These are phyloP conservation scores for Lampris incognitus DNA, from an alignment of 2,113 vertebrate species.

Conservation along the genomic window DNA sequence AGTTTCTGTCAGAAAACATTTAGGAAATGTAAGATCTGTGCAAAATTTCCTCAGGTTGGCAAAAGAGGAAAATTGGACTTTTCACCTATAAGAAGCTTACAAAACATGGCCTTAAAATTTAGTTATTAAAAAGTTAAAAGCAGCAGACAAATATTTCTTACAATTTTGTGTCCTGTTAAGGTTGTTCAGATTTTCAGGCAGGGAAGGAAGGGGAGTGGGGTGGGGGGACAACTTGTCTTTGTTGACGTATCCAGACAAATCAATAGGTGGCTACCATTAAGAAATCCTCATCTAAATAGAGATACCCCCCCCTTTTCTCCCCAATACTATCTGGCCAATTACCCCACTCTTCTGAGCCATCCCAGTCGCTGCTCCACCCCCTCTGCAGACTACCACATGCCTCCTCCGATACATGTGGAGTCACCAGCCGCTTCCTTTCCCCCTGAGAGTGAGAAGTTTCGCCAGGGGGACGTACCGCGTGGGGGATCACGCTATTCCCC, in stretches of 20 bases:
- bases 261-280: background rate
- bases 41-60: slow-evolving; percentile 3
- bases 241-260: background rate
- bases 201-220: too few species aligned
- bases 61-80: slow-evolving; percentile 1
- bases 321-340: too few species aligned
- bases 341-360: too few species aligned
- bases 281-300: background rate
- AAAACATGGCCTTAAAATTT: background rate
- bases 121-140: background rate
- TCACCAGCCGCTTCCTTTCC: too few species aligned
- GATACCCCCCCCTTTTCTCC: too few species aligned
- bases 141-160: background rate
- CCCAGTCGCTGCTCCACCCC: too few species aligned
- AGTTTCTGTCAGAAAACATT: slow-evolving; percentile 8
- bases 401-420: too few species aligned
- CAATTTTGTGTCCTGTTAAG: background rate
- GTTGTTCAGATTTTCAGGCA: background rate
- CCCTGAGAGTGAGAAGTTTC: too few species aligned
- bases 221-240: too few species aligned
- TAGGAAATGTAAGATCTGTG: background rate
- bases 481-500: too few species aligned
- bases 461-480: too few species aligned
- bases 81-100: background rate
- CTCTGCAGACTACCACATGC: too few species aligned